These are phyloP conservation scores for Garrulus glandarius DNA, from an alignment of 2,797 vertebrate genomes.

Conservation along the genomic window DNA sequence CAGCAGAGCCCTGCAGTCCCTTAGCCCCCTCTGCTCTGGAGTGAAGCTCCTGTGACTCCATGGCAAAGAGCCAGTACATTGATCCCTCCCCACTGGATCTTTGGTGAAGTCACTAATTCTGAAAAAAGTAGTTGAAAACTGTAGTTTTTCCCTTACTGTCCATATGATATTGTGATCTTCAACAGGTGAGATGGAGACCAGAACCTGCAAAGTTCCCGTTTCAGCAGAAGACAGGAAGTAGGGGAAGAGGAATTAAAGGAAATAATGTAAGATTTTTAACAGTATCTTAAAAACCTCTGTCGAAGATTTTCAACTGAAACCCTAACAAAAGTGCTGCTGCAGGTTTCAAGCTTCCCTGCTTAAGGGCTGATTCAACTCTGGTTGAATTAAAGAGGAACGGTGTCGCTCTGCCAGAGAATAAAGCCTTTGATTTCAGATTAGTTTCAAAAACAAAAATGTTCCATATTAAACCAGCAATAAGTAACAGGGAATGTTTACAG, in stretches of 20 bases:
- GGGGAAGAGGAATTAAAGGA: not conserved
- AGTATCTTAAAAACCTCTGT: not conserved
- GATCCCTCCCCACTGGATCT: not conserved
- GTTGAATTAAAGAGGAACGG: not conserved
- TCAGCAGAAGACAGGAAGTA: not conserved
- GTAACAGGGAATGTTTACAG: not conserved
- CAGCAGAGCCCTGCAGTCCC: not conserved
- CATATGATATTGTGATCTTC: not conserved
- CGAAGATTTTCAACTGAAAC: not conserved
- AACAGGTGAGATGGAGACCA: not conserved
- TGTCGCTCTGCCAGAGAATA: rapidly evolving
- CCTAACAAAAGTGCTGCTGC: not conserved
- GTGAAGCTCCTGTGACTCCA: not conserved
- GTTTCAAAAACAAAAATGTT: not conserved
- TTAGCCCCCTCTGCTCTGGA: not conserved
- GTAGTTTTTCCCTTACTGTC: not conserved
- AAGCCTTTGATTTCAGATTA: not conserved
- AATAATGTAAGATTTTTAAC: not conserved
- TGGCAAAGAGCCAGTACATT: not conserved
- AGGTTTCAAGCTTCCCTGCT: not conserved
- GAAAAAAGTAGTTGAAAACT: not conserved
- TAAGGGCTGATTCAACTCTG: not conserved
- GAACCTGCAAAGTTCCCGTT: not conserved
- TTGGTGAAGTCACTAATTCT: not conserved
- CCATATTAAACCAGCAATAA: not conserved